phyloP scores from a whole-genome alignment of 2,797 vertebrate species.

The Danio albolineatus region DNA sequence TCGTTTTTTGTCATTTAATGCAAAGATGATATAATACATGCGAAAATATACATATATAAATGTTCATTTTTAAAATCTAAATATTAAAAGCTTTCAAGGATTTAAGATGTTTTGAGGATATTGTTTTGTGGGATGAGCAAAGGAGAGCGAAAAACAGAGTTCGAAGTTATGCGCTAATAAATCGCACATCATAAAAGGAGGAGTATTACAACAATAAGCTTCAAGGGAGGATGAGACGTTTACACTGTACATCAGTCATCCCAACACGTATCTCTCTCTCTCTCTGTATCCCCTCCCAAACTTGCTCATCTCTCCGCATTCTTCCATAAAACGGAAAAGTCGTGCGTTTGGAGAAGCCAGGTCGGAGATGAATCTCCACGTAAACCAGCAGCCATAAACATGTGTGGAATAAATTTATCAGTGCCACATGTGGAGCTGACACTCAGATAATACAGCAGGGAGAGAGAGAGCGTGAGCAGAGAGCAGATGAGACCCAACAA shows the following conservation, averaged over 20 bases:
- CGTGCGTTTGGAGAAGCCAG: not conserved
- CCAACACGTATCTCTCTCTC: conserved; percentile 30
- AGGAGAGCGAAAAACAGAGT: not conserved
- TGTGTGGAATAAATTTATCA: conserved; percentile 78
- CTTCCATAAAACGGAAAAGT: conserved; percentile 67
- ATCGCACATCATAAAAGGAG: not conserved
- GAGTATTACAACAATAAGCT: conserved; percentile 11
- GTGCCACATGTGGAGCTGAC: conserved; percentile 76
- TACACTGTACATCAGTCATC: conserved; percentile 52
- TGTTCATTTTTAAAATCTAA: no score
- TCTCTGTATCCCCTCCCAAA: conserved; percentile 44
- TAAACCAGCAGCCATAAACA: conserved; percentile 76
- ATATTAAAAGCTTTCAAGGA: no score
- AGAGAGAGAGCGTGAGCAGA: conserved; percentile 64
- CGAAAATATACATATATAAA: no score
- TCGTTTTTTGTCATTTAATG: no score
- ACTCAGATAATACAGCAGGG: conserved; percentile 78
- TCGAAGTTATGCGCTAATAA: not conserved
- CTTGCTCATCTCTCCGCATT: conserved; percentile 56
- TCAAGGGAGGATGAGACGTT: not conserved
- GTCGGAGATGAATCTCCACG: conserved; percentile 24
- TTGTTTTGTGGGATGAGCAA: not conserved
- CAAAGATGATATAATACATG: no score
- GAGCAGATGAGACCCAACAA: conserved; percentile 73
- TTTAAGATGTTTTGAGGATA: no score